A percentile compares a stretch with the other conserved stretches of the same genome.
Evolutionary conservation across 2,113 vertebrate genomes (phyloP).

Genomic region (Melanotaenia duboulayi): DNA sequence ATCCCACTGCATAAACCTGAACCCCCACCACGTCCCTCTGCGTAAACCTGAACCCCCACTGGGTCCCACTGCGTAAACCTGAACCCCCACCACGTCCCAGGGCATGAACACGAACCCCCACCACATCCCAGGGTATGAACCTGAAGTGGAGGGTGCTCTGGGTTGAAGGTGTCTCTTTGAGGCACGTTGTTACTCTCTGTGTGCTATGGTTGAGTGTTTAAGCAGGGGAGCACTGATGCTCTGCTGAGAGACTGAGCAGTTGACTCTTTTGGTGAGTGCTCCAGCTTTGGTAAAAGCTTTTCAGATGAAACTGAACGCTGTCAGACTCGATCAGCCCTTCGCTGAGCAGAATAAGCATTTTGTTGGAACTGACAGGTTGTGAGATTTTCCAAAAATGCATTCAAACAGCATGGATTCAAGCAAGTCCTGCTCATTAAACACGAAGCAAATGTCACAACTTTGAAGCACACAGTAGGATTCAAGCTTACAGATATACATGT

Average conservation of each 20-base stretch:
- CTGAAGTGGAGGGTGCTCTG: conserved; percentile 60
- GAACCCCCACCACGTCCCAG: too few species aligned
- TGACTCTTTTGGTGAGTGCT: conserved; percentile 5
- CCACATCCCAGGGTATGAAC: conserved; percentile 30
- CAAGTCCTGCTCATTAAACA: conserved; percentile 6
- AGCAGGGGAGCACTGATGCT: conserved; percentile 40
- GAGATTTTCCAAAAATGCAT: neutral
- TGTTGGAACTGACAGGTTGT: neutral
- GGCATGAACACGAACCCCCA: neutral
- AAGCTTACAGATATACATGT: neutral
- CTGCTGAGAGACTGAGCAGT: conserved; percentile 6
- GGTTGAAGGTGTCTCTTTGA: conserved; percentile 41
- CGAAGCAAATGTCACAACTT: neutral
- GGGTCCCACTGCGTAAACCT: too few species aligned
- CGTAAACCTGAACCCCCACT: too few species aligned
- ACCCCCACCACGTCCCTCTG: too few species aligned
- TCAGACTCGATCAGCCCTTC: conserved; percentile 15
- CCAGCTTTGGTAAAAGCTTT: neutral
- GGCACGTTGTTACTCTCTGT: conserved; percentile 38
- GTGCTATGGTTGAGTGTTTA: conserved; percentile 52
- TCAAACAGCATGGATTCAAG: neutral
- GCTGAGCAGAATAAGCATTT: neutral
- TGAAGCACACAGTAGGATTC: neutral
- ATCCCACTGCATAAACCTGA: conserved; percentile 44
- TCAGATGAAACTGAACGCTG: conserved; percentile 9